Percentiles rank a stretch among this genome's conserved stretches.
These are phyloP conservation scores for Acrocyrtus sp. DNA, from an alignment of 2,888 invertebrate species.

Conservation along the genomic window DNA sequence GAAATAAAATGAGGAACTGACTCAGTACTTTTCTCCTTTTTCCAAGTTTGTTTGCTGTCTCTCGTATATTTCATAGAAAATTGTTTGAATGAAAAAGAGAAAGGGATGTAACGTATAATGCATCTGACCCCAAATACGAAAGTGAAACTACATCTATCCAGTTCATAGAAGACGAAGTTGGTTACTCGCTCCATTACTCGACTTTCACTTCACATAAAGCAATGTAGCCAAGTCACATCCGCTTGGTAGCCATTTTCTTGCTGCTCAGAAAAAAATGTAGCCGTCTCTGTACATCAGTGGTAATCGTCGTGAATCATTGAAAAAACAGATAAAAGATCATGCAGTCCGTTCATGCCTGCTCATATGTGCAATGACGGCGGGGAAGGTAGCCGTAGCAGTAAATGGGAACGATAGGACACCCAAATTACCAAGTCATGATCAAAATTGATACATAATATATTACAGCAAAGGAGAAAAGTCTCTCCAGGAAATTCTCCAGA, in stretches of 20 bases:
- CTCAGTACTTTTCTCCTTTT: slow-evolving; percentile 22
- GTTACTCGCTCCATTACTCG: slow-evolving; percentile 35
- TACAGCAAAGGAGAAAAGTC: too few species aligned
- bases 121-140: background rate
- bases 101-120: background rate
- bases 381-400: too few species aligned
- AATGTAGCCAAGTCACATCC: slow-evolving; percentile 15
- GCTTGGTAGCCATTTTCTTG: slow-evolving; percentile 3
- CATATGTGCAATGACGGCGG: too few species aligned
- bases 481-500: too few species aligned
- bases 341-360: slow-evolving; percentile 2
- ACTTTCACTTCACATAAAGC: slow-evolving; percentile 20
- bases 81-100: background rate
- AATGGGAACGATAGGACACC: too few species aligned
- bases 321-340: slow-evolving; percentile 13
- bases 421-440: too few species aligned
- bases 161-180: slow-evolving; percentile 34
- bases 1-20: slow-evolving; percentile 32
- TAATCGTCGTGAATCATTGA: slow-evolving; percentile 12
- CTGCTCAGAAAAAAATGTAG: background rate
- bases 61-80: too few species aligned
- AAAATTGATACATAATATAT: too few species aligned
- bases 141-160: background rate
- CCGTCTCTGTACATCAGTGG: background rate
- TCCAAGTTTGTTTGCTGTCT: too few species aligned